These are phyloP conservation scores for Telenomus remus DNA, from an alignment of 1,140 invertebrate genomes.

Conservation along the genomic window DNA sequence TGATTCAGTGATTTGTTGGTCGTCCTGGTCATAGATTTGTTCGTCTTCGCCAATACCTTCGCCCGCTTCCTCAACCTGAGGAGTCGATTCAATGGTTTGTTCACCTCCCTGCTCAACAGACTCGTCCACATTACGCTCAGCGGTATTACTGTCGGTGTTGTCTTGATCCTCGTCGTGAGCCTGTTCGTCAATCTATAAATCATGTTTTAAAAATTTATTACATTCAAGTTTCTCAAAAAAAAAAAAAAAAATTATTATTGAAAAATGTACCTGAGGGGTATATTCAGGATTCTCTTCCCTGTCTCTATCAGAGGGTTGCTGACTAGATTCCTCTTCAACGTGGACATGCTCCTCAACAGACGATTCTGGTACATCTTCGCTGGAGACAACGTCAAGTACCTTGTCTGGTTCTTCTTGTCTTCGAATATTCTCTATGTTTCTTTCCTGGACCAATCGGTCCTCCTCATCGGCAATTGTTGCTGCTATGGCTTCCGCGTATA, in stretches of 20 bases:
- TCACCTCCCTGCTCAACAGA: conserved; percentile 12
- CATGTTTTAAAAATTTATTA: too few species aligned
- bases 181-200: conserved; percentile 24
- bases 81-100: conserved; percentile 19
- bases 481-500: conserved; percentile 59
- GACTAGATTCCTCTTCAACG: conserved; percentile 34
- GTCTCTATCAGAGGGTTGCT: conserved; percentile 62
- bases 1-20: conserved; percentile 21
- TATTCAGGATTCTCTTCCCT: conserved; percentile 66
- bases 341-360: conserved; percentile 39
- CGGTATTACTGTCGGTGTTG: conserved; percentile 2
- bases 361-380: conserved; percentile 20
- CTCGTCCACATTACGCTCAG: conserved; percentile 26
- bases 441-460: conserved; percentile 54
- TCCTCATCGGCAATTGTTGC: conserved; percentile 60
- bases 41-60: conserved; percentile 19
- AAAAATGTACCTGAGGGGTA: conserved; percentile 59
- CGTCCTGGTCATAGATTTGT: conserved; percentile 16
- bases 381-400: conserved; percentile 30
- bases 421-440: conserved; percentile 61
- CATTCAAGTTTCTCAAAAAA: conserved; percentile 3
- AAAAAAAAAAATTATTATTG: neutral
- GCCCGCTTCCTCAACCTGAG: conserved; percentile 17
- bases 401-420: conserved; percentile 67
- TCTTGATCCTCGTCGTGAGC: conserved; percentile 16